phyloP scores from a whole-genome alignment of 2,888 invertebrate species.

The Sesamia inferens region DNA sequence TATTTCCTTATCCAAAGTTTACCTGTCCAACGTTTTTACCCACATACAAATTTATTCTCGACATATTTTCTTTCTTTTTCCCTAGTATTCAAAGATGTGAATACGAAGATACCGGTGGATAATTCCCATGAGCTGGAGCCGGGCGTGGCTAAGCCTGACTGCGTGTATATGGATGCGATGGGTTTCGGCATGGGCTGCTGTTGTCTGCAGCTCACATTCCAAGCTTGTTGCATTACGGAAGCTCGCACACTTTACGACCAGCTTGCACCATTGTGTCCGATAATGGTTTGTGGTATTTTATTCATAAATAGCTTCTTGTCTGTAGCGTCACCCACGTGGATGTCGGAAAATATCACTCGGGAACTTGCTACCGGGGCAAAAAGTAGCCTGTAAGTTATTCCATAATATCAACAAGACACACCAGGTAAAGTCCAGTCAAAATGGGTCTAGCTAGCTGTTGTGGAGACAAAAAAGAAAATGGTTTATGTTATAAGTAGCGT shows the following conservation, averaged over 20 bases:
- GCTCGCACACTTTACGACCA: constrained; percentile 99
- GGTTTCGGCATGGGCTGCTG: constrained; percentile 99
- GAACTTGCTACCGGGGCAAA: no score
- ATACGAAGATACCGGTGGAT: constrained; percentile 96
- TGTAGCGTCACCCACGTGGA: no score
- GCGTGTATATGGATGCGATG: constrained; percentile 99
- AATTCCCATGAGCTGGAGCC: constrained; percentile 91
- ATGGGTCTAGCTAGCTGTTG: no score
- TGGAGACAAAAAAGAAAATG: no score
- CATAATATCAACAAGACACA: no score
- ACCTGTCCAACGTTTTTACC: constrained; percentile 33
- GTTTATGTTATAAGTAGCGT: no score
- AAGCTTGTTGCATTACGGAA: constrained; percentile 98
- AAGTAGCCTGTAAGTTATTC: no score
- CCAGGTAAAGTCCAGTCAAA: no score
- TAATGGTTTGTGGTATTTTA: constrained; percentile 92
- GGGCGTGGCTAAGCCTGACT: constrained; percentile 94
- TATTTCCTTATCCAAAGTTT: constrained; percentile 40
- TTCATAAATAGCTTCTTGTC: not conserved
- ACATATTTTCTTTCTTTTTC: constrained; percentile 51
- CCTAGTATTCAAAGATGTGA: constrained; percentile 96
- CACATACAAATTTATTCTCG: constrained; percentile 18
- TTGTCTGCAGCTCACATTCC: constrained; percentile 98
- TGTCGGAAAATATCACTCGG: no score
- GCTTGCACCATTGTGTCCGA: constrained; percentile 98